Evolutionary conservation across 2,888 invertebrate species (phyloP), one percentile per base, ranked within the genome.

Genomic region (Stenodema calcarata): DNA sequence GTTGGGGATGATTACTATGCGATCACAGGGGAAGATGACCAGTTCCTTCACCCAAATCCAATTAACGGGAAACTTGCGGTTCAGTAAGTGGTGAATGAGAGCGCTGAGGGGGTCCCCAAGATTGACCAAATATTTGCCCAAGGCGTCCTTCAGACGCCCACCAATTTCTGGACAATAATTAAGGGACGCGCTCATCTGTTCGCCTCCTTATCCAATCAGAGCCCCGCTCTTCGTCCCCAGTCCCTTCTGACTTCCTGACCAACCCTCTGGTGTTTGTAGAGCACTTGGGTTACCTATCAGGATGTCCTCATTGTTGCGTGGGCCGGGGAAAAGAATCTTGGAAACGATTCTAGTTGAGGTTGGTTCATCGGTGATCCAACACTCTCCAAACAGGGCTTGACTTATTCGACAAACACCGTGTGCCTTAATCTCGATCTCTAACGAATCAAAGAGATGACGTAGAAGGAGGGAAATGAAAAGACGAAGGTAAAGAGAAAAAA

Each of bases 41-140:
- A 44, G 41, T 62, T 82, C 82, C 82, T 82, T 82, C 82, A 9
- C 82, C 70, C 69, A 82, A 82, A 82, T 82, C 82, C 82, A 82
- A 82, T 82, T 82, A 82, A 82, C 82, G 69, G 35, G 44, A 82
- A 82, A 62, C 82, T 82, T 82, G 82, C 82, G 82, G 82, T 35
- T 70, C 80, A 82, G 82, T n/a, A 35, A 69, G 80, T 23, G 80
- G 80, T 81, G 80, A 81, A 62, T 54, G 47, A 6, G 30, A 82
- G 18, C n/a, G 23, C 18, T 47, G 82, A n/a, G 30, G 82, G 82
- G 47, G 84, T 6, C 35, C 27, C 41, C 23, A 42, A 86, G 86
- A 79, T 86, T 86, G 86, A 86, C 86, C 86, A 86, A 86, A 86
- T 86, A 86, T 86, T 86, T 86, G 86, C 86, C 86, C 79, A 79